Percentiles rank a stretch among this genome's conserved stretches.
Conservation (phyloP, 2,888 invertebrate species). For the Perdita meconis region DNA sequence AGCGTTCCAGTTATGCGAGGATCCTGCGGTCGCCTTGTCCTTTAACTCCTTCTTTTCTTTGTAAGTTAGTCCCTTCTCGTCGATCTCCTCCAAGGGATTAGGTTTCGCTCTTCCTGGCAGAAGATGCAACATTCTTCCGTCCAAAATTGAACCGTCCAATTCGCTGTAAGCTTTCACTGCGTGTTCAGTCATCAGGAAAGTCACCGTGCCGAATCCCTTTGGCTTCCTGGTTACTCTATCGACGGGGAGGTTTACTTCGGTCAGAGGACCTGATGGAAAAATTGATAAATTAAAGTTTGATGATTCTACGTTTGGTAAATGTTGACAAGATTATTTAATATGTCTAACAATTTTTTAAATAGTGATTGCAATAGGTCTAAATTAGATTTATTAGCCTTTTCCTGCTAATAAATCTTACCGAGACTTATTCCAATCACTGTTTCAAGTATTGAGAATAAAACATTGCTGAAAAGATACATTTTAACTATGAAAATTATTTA, state of each 20-base stretch:
- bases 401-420: no score
- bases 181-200: slow-evolving; percentile 97
- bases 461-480: no score
- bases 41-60: slow-evolving; percentile 93
- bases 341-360: no score
- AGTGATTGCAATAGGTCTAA: no score
- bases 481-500: no score
- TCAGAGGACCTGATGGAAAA: slow-evolving; percentile 89
- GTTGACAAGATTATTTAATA: no score
- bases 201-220: slow-evolving; percentile 97
- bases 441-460: no score
- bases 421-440: no score
- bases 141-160: slow-evolving; percentile 95
- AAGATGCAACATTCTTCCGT: slow-evolving; percentile 97
- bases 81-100: slow-evolving; percentile 77
- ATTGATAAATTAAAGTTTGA: no score
- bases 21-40: slow-evolving; percentile 90
- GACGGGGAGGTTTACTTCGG: slow-evolving; percentile 95
- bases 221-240: slow-evolving; percentile 92
- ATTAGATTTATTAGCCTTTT: no score
- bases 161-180: slow-evolving; percentile 94
- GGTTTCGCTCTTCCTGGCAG: slow-evolving; percentile 92
- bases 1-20: slow-evolving; percentile 97
- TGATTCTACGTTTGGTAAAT: no score
- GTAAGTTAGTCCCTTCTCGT: slow-evolving; percentile 86